Base-by-base conservation (phyloP, 2,888 invertebrate species). In the Tinea trinotella region DNA sequence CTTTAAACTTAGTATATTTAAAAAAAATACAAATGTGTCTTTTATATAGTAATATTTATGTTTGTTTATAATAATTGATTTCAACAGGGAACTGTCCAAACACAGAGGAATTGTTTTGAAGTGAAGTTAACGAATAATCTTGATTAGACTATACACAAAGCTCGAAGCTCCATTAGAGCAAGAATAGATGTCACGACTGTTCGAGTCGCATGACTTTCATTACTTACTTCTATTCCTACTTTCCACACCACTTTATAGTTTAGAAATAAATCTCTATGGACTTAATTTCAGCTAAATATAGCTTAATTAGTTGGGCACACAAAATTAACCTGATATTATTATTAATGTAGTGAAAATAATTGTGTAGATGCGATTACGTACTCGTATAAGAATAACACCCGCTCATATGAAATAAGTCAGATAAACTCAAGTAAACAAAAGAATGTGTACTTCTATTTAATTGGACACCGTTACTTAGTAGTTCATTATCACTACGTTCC, bases 101-200 rank as follows among this genome's bases (percentile, higher is more conserved):
- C 3, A 40, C 13, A n/a, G 40, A 19, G 46, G 46, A 46, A 46
- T 4, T 19, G 46, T 46, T 15, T 48, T 64, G 65, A 64, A 71
- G 66, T 63, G 61, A 65, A 68, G 63, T 67, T 73, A 74, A 75
- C 72, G 76, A 74, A 71, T 66, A 66, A 84, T 83, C 83, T 83
- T 80, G 83, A 82, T 84, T 79, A 71, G 62, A 68, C 63, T 65
- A 66, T 24, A 50, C 65, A 74, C 76, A 73, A 69, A 71, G 71
- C 68, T 65, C 70, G 70, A 63, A 61, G 68, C 68, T 81, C 81
- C 83, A 84, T 84, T 84, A 84, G 78, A 68, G 76, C 76, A 72
- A 76, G 77, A 76, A 76, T 74, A 74, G 69, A 72, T 80, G 82
- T 84, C 84, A 84, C 84, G 84, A 84, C 70, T 79, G 67, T 61